Conservation (phyloP, 2,797 vertebrate genomes). For the Ispidina lecontei region DNA sequence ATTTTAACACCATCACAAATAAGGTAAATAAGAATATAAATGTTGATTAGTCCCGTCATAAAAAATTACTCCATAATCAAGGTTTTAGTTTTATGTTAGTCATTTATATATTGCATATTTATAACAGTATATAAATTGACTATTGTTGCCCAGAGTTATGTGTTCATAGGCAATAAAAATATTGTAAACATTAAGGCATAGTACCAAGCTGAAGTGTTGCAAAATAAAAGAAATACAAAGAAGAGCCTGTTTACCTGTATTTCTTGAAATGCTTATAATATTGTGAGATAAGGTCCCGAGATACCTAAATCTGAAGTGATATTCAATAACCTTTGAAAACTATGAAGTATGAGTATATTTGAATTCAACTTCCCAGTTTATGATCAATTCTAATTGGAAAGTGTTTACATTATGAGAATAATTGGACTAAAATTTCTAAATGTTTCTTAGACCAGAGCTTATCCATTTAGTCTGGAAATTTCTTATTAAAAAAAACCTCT, state of each 20-base stretch:
- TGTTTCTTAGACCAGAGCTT: background rate
- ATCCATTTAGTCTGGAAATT: background rate
- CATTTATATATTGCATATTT: background rate
- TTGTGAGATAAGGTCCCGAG: background rate
- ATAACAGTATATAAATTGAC: background rate
- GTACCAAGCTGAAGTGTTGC: background rate
- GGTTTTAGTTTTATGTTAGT: background rate
- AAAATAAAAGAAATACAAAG: background rate
- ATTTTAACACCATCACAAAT: background rate
- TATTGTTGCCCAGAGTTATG: background rate
- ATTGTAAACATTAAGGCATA: background rate
- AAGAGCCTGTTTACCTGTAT: background rate
- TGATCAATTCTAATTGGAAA: background rate
- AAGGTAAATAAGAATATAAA: background rate
- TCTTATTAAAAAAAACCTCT: background rate
- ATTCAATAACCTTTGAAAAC: background rate
- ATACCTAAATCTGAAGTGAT: background rate
- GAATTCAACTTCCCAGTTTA: background rate
- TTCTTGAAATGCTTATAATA: background rate
- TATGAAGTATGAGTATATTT: background rate
- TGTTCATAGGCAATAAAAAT: constrained; percentile 16
- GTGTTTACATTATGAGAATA: background rate
- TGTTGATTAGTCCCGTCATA: background rate
- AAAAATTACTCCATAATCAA: background rate
- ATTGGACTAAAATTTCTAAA: background rate